phyloP scores from a whole-genome alignment of 2,113 vertebrate genomes.

The Cepphus grylle region DNA sequence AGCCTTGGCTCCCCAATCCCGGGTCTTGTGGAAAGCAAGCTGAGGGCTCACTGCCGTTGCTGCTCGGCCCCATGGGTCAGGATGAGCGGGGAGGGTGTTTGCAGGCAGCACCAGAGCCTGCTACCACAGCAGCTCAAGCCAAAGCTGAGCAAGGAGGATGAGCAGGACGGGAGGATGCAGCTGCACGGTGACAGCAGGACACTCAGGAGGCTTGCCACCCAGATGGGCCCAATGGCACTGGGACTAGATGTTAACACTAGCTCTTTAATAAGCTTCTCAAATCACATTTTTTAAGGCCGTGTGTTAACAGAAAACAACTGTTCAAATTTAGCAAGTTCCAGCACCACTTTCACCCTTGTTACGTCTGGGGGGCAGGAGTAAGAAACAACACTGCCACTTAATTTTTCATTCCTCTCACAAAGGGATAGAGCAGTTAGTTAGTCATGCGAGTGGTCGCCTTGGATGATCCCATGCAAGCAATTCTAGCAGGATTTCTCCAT shows the following conservation, averaged over 20 bases:
- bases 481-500: background rate
- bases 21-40: background rate
- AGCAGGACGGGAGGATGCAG: background rate
- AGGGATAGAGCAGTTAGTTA: background rate
- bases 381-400: background rate
- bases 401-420: background rate
- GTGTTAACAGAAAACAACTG: slow-evolving; percentile 59
- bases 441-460: background rate
- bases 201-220: fast-evolving
- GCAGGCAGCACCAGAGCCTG: background rate
- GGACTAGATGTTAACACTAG: background rate
- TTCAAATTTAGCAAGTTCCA: slow-evolving; percentile 28
- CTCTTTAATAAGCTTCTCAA: slow-evolving; percentile 37
- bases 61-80: background rate
- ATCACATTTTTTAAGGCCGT: background rate
- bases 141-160: background rate
- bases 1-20: too few relatives aligned
- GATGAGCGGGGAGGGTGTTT: background rate
- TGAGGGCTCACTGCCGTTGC: background rate
- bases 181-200: background rate
- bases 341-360: slow-evolving; percentile 12
- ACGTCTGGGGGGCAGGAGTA: background rate
- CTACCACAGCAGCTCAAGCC: background rate
- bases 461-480: background rate
- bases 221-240: background rate